Base-by-base conservation (phyloP, 1,140 invertebrate species). In the Drosophila kikkawai region DNA sequence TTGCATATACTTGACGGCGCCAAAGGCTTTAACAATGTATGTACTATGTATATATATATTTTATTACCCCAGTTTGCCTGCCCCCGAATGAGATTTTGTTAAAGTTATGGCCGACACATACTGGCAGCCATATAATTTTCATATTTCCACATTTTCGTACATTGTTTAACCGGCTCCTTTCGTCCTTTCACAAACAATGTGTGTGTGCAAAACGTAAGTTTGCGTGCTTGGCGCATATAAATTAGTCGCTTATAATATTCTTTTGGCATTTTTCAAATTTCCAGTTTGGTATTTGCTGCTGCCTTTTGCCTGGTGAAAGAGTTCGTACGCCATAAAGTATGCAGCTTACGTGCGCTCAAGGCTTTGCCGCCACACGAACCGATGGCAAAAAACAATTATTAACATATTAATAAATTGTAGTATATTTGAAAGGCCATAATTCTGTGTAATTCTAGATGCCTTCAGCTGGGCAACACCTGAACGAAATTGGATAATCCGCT, bases 361-460 rank as follows among this genome's bases (percentile, higher is more conserved):
- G 81, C 53, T 82, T 68, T 56, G 39, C 29, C 42, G 39, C 36
- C 45, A 22, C 60, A 45, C 53, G 44, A 60, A 57, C 47, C 44
- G 67, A 45, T 80, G 66, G 42, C 63, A 82, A 80, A 83, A 84
- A 77, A 91, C 85, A 90, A 90, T 90, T 90, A 90, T 90, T 90
- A 90, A 90, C 85, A 90, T 90, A 90, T 90, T 90, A 90, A 90
- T 90, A 90, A 90, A 90, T 90, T 82, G 90, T 82, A 90, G 81
- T 82, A 90, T 90, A 90, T 82, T 83, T 90, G 85, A 90, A 65
- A 74, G 85, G 86, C 86, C 79, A 90, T 90, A 90, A 90, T 90
- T 90, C 90, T 74, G 71, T 85, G 85, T 90, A 90, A 90, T 90
- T 85, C 68, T 82, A 91, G 82, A 86, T 80, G 82, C 84, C 74